phyloP scores from a whole-genome alignment of 2,797 vertebrate species.

The Rhodeus uyekii region DNA sequence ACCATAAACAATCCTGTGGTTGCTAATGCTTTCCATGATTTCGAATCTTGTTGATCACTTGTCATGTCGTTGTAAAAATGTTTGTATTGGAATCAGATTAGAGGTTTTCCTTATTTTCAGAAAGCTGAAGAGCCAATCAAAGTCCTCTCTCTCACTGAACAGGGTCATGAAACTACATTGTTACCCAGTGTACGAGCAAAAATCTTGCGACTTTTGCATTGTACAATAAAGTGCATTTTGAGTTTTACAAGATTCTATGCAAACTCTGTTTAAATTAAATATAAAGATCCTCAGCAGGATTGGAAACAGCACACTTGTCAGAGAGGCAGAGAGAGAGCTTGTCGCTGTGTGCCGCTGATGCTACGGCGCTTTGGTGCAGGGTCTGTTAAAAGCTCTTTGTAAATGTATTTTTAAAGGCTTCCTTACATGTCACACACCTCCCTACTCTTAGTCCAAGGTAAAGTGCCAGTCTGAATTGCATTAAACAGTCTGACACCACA shows the following conservation, averaged over 20 bases:
- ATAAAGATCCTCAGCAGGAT: conserved; percentile 18
- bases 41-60: too few relatives aligned
- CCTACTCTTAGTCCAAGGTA: conserved; percentile 38
- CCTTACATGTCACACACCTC: conserved; percentile 39
- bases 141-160: neutral
- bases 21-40: too few relatives aligned
- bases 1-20: too few relatives aligned
- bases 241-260: conserved; percentile 36
- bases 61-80: too few relatives aligned
- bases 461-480: conserved; percentile 54
- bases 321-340: conserved; percentile 28
- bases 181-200: neutral
- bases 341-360: neutral
- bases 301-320: conserved; percentile 18
- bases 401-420: conserved; percentile 62
- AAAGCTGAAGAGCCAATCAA: neutral
- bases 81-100: too few relatives aligned
- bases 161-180: neutral
- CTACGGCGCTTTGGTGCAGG: conserved; percentile 32
- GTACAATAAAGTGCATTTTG: conserved; percentile 7
- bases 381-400: conserved; percentile 60
- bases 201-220: neutral
- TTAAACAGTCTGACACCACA: conserved; percentile 57
- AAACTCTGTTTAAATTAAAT: conserved; percentile 45
- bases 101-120: too few relatives aligned